phyloP scores from a whole-genome alignment of 2,888 invertebrate species.

The Dermolepida albohirtum region DNA sequence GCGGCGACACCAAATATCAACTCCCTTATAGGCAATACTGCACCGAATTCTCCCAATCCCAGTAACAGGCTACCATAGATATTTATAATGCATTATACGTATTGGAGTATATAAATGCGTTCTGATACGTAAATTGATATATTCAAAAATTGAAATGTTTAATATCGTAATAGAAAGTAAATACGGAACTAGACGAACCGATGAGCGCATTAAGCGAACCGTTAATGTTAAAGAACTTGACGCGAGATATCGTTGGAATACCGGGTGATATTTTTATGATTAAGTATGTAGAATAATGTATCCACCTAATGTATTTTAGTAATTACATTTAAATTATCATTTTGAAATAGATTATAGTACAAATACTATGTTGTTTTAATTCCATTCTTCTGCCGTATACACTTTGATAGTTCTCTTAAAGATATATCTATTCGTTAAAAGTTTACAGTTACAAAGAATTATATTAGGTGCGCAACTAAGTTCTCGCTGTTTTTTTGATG shows the following conservation, averaged over 20 bases:
- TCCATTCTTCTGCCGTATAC: too few relatives aligned
- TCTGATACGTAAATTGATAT: constrained; percentile 4
- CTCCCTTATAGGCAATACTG: background rate
- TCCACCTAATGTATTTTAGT: constrained; percentile 33
- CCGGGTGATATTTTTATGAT: constrained; percentile 34
- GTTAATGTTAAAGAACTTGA: too few relatives aligned
- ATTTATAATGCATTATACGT: constrained; percentile 1
- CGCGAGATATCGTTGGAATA: constrained; percentile 10
- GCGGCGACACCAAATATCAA: background rate
- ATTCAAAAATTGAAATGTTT: background rate
- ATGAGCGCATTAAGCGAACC: too few relatives aligned
- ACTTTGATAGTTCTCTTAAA: too few relatives aligned
- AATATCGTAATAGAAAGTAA: background rate
- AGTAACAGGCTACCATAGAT: constrained; percentile 3
- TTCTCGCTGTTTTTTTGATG: too few relatives aligned
- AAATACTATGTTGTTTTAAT: background rate
- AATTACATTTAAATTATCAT: constrained; percentile 31
- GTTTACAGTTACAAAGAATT: too few relatives aligned
- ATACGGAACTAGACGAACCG: background rate
- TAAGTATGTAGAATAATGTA: constrained; percentile 19
- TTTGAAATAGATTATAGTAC: constrained; percentile 31
- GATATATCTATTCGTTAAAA: too few relatives aligned
- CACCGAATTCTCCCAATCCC: constrained; percentile 14
- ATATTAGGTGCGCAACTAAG: too few relatives aligned
- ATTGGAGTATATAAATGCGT: constrained; percentile 1